These are phyloP conservation scores for Apis laboriosa DNA, from an alignment of 1,140 invertebrate genomes.

Conservation along the genomic window DNA sequence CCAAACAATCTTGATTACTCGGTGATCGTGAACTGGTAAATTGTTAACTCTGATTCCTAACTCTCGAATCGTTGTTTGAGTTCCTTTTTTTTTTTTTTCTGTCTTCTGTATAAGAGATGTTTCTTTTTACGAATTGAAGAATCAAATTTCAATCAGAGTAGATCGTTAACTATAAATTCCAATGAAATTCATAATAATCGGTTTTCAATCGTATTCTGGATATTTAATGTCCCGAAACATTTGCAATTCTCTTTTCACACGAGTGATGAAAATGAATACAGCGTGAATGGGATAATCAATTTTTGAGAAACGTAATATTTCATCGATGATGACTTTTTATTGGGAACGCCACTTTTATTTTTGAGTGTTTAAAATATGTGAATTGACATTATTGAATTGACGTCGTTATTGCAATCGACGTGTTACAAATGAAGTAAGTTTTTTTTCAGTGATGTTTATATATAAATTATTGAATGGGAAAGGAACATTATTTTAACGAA, in stretches of 20 bases:
- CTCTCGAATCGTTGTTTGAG: neutral
- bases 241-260: neutral
- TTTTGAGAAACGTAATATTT: neutral
- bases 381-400: neutral
- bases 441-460: neutral
- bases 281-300: neutral
- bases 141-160: too few species aligned
- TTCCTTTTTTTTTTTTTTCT: neutral
- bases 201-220: neutral
- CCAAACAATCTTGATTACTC: constrained; percentile 18
- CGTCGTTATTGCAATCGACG: neutral
- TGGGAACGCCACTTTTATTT: neutral
- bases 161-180: too few species aligned
- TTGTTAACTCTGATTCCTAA: constrained; percentile 4
- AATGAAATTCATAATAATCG: too few species aligned
- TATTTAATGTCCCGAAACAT: neutral
- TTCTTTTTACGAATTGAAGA: too few species aligned
- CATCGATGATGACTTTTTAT: neutral
- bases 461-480: too few species aligned
- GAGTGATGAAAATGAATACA: neutral
- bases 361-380: neutral
- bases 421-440: neutral
- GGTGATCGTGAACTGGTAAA: constrained; percentile 5
- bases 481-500: too few species aligned
- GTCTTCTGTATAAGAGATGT: neutral